Evolutionary conservation across 2,888 invertebrate genomes (phyloP).

Genomic region (Digitonthophagus gazella): DNA sequence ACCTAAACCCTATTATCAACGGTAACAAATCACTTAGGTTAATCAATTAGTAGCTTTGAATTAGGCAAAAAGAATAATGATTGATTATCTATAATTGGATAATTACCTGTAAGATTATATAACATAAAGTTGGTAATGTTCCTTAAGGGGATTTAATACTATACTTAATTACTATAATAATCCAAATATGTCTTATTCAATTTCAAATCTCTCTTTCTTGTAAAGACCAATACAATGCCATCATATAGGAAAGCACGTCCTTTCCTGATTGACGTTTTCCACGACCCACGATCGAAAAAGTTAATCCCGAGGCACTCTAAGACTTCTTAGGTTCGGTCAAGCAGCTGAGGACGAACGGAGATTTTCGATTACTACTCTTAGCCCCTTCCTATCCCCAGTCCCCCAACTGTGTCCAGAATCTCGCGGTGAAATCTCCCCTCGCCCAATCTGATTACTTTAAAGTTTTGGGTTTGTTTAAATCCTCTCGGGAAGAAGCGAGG

Average conservation of each 20-base stretch:
- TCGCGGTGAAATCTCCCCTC: neutral
- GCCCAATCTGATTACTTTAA: constrained; percentile 26
- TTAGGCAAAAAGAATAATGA: neutral
- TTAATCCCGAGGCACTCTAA: neutral
- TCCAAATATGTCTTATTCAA: neutral
- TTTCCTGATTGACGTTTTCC: neutral
- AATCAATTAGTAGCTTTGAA: neutral
- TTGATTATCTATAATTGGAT: neutral
- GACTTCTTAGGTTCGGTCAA: neutral
- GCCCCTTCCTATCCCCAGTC: neutral
- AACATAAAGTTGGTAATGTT: no score
- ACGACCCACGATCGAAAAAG: neutral
- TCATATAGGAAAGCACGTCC: no score
- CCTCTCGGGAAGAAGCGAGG: constrained; percentile 13
- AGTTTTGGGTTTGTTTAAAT: constrained; percentile 28
- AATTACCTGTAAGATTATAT: neutral
- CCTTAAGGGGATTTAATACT: no score
- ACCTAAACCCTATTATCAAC: neutral
- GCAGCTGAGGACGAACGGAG: neutral
- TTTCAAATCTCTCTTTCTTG: neutral
- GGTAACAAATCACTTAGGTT: neutral
- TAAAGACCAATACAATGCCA: neutral
- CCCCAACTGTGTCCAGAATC: neutral
- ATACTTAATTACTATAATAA: neutral
- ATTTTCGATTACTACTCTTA: neutral